A percentile compares a stretch with the other conserved stretches of the same genome.
Evolutionary conservation across 2,113 vertebrate species (phyloP).

Genomic region (Pleuronectes platessa): DNA sequence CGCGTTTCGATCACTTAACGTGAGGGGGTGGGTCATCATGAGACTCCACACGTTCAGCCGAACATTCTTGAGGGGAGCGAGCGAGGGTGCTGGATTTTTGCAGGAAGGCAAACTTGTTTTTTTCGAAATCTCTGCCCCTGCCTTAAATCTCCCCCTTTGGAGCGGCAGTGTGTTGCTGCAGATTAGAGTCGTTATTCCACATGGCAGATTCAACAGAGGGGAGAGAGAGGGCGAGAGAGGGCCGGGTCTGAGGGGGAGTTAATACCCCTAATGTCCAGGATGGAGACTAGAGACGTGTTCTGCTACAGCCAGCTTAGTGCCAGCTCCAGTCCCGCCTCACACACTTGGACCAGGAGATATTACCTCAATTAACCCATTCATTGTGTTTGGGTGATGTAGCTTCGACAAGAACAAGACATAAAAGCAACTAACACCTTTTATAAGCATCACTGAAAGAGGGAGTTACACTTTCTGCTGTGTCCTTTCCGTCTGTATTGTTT

Average conservation of each 20-base stretch:
- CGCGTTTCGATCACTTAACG: conserved; percentile 14
- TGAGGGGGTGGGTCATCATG: conserved; percentile 3
- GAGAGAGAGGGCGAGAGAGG: conserved; percentile 21
- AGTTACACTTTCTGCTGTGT: neutral
- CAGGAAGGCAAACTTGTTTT: conserved; percentile 58
- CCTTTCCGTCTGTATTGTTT: conserved; percentile 16
- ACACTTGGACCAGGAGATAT: conserved; percentile 17
- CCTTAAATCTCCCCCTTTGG: conserved; percentile 33
- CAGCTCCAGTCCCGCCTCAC: conserved; percentile 11
- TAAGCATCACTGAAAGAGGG: neutral
- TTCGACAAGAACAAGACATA: neutral
- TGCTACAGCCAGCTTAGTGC: conserved; percentile 21
- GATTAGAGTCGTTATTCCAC: conserved; percentile 65
- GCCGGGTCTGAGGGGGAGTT: conserved; percentile 35
- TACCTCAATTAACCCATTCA: conserved; percentile 30
- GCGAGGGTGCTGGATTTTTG: conserved; percentile 21
- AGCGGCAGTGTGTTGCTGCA: conserved; percentile 53
- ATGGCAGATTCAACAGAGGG: conserved; percentile 44
- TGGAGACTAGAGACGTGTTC: conserved; percentile 25
- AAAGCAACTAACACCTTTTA: neutral
- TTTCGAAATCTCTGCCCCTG: conserved; percentile 43
- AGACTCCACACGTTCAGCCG: conserved; percentile 9
- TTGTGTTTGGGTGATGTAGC: too few relatives aligned
- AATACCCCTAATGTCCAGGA: conserved; percentile 51
- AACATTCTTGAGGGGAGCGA: conserved; percentile 66